Evolutionary conservation across 37 sponge, comb jelly and placozoan species (phyloP), one percentile per base, ranked within the genome.

Genomic region (Beroe forskalii): DNA sequence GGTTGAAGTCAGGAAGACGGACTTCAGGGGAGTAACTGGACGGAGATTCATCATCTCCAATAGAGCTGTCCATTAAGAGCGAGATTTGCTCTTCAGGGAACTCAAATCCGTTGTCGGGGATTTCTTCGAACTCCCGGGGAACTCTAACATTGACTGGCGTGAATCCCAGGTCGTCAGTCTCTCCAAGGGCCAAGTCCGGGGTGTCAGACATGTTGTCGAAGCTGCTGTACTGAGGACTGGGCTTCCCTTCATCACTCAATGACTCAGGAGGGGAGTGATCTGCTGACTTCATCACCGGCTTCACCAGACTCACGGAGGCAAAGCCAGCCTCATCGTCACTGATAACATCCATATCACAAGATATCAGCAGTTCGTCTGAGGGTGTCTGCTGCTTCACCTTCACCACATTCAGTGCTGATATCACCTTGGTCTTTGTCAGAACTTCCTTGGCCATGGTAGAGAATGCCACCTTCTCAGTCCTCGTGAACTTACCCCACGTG

Each of bases 1-100:
- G 8, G 48, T 32, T 27, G 48, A 80, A 80, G 20, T 80, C 40
- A 4, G 86, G 86, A 3, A 80, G 22, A 22, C 38, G 9, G 1
- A 80, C 30, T 44, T 44, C 55, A 24, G 86, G 55, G 25, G 66
- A 64, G 55, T 48, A 48, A 48, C 55, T 48, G 55, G 55, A 48
- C 12, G 55, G 55, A 12, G 55, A 48, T 17, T 48, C 55, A 6
- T 48, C 55, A 6, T 48, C 55, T 17, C 12, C 55, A 48, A 48
- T 17, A 48, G 55, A 48, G 6, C 12, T 48, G 55, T 48, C 55
- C 55, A 48, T 48, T 12, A 48, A 48, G 0, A 69, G 38, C 9
- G 3, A 1, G 33, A 32, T 32, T 17, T 14, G 17, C 1, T 69
- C 33, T 14, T 32, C 33, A 33, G 72, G 72, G 38, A 69, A 69